phyloP scores from a whole-genome alignment of 2,113 vertebrate genomes.

The Bufo bufo region DNA sequence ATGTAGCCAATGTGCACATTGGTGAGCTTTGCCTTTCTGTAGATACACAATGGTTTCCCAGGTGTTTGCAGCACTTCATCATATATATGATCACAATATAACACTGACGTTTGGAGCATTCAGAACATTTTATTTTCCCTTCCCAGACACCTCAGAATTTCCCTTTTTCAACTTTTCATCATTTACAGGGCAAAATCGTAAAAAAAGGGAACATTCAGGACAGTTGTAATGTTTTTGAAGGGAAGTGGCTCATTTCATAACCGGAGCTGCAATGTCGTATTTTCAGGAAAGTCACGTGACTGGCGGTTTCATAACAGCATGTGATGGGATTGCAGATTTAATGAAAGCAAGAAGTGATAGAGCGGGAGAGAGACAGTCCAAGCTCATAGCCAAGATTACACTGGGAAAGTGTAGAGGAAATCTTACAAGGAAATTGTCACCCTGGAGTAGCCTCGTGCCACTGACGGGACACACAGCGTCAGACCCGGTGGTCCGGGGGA shows the following conservation, averaged over 20 bases:
- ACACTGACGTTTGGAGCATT: not conserved
- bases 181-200: not conserved
- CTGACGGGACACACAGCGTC: not conserved
- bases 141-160: conserved; percentile 1
- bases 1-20: too few relatives aligned
- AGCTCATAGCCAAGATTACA: not conserved
- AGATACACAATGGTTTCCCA: too few relatives aligned
- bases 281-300: conserved; percentile 32
- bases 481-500: not conserved
- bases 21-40: too few relatives aligned
- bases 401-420: not conserved
- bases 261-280: conserved; percentile 11
- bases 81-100: not conserved
- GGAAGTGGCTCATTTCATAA: conserved; percentile 34
- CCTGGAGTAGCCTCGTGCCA: not conserved
- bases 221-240: conserved; percentile 16
- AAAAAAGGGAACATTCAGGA: conserved; percentile 1
- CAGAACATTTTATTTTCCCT: conserved; percentile 3
- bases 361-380: not conserved
- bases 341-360: conserved; percentile 18
- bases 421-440: not conserved
- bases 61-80: too few relatives aligned
- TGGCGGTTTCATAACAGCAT: conserved; percentile 14
- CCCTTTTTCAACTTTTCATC: not conserved
- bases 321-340: not conserved